Evolutionary conservation across 2,888 invertebrate species (phyloP).

Genomic region (Willowsia nigromaculata): DNA sequence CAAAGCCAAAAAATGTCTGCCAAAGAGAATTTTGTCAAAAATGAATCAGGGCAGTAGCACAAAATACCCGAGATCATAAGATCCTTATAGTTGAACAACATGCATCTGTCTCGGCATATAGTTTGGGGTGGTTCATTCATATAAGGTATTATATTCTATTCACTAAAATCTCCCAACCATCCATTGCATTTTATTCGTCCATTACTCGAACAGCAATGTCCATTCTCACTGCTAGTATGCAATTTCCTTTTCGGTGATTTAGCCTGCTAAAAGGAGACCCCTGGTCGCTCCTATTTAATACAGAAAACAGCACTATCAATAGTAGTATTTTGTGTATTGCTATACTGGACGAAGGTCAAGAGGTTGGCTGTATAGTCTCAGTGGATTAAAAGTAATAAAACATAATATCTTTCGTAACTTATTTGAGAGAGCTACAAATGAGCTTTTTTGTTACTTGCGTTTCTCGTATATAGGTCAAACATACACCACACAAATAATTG

Average conservation of each 20-base stretch:
- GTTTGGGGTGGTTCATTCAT: too few species aligned
- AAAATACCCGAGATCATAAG: too few species aligned
- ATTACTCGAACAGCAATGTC: not conserved
- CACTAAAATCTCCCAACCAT: too few species aligned
- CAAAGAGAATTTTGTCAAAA: too few species aligned
- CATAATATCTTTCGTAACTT: not conserved
- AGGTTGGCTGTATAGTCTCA: not conserved
- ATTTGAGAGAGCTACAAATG: not conserved
- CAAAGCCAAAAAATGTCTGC: too few species aligned
- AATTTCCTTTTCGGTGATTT: not conserved
- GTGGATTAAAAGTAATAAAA: not conserved
- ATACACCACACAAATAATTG: too few species aligned
- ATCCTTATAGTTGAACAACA: too few species aligned
- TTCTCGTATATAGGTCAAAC: not conserved
- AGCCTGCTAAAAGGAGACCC: not conserved
- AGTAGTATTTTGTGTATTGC: not conserved
- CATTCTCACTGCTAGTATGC: not conserved
- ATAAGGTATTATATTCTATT: too few species aligned
- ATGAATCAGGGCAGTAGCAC: too few species aligned
- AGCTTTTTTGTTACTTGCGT: not conserved
- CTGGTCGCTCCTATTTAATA: not conserved
- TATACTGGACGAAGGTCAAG: slow-evolving; percentile 10
- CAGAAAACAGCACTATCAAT: not conserved
- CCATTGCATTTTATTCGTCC: too few species aligned
- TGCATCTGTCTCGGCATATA: too few species aligned